These are phyloP conservation scores for Platygyra sinensis DNA, from an alignment of 64 coral and sea anemone genomes.

Conservation along the genomic window DNA sequence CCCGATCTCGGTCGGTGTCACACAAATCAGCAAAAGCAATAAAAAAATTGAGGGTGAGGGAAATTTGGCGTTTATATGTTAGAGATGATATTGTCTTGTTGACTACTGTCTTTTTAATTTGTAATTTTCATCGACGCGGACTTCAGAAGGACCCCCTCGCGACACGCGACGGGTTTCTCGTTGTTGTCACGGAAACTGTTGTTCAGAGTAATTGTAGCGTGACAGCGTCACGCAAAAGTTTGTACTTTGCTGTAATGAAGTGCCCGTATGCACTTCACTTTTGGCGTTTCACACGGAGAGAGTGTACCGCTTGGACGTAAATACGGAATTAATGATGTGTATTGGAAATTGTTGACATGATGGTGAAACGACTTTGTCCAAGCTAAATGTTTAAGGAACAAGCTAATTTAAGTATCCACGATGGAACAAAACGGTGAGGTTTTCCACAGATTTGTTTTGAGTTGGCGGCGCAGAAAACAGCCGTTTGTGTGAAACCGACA, in stretches of 20 bases:
- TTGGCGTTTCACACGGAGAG: slow-evolving; percentile 32
- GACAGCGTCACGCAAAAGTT: slow-evolving; percentile 35
- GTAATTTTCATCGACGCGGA: background rate
- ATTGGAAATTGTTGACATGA: slow-evolving; percentile 88
- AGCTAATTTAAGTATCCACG: slow-evolving; percentile 67
- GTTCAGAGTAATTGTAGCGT: slow-evolving; percentile 5
- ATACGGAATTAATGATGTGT: slow-evolving; percentile 70
- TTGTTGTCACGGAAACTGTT: background rate
- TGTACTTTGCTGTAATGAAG: slow-evolving; percentile 4
- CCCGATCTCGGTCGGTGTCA: too few species aligned
- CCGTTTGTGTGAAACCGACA: slow-evolving; percentile 22
- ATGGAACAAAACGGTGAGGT: slow-evolving; percentile 94
- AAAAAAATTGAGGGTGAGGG: background rate
- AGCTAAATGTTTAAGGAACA: slow-evolving; percentile 81
- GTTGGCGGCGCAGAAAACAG: slow-evolving; percentile 15
- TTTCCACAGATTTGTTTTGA: slow-evolving; percentile 34
- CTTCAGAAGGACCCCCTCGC: background rate
- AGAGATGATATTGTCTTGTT: background rate
- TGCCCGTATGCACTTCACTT: slow-evolving; percentile 51
- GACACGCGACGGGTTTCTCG: background rate
- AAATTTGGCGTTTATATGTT: background rate
- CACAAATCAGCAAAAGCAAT: background rate
- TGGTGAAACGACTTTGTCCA: slow-evolving; percentile 61
- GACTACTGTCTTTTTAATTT: background rate
- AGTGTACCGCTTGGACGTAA: slow-evolving; percentile 22